Conservation (phyloP, 2,113 vertebrate species). For the Microcebus lehilahytsara region DNA sequence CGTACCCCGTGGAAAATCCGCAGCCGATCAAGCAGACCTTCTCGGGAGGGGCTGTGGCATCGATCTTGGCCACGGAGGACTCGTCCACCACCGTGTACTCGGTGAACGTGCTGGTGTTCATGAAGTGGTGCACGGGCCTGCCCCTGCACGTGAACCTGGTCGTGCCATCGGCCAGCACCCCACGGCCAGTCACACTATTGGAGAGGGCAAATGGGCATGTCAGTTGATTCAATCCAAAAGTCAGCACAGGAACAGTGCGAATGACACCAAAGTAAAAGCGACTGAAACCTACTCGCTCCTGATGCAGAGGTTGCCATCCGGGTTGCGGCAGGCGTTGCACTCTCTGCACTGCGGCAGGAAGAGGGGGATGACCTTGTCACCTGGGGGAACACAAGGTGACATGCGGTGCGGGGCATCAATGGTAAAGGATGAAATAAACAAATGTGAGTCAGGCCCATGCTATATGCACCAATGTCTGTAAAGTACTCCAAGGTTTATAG, state of each 20-base stretch:
- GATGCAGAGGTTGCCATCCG: conserved; percentile 88
- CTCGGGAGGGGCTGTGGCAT: neutral
- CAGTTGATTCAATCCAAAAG: neutral
- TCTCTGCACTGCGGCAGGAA: conserved; percentile 87
- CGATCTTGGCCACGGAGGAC: neutral
- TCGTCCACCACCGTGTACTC: conserved; percentile 31
- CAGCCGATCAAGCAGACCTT: conserved; percentile 58
- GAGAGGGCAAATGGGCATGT: neutral
- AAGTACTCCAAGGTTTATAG: neutral
- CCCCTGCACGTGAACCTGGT: conserved; percentile 35
- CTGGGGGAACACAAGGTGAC: conserved; percentile 69
- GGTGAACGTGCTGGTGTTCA: conserved; percentile 33
- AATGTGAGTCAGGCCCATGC: neutral
- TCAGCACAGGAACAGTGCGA: neutral
- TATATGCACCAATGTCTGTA: neutral
- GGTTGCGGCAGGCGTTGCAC: conserved; percentile 86
- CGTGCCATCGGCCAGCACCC: conserved; percentile 36
- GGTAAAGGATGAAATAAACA: neutral
- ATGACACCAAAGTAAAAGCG: neutral
- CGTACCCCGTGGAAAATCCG: conserved; percentile 53
- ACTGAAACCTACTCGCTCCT: conserved; percentile 83
- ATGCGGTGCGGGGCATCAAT: neutral
- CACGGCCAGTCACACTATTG: neutral
- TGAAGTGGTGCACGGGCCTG: conserved; percentile 22
- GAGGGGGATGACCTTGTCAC: conserved; percentile 91